These are phyloP conservation scores for Oreochromis tanganicae DNA, from an alignment of 2,113 vertebrate species.

Conservation along the genomic window DNA sequence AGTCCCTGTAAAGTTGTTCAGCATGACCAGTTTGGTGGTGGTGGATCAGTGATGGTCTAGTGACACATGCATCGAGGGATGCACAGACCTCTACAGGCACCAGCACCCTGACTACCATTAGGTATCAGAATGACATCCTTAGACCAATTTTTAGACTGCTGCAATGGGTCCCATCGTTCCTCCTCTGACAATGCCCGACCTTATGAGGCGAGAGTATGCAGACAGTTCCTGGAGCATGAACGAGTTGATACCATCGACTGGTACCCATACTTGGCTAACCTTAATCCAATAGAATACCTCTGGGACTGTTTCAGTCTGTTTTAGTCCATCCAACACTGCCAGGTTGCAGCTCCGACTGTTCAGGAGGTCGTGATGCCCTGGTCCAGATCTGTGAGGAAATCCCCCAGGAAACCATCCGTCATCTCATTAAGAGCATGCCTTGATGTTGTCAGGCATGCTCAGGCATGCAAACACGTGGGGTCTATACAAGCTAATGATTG, in stretches of 20 bases:
- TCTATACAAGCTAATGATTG: too few species aligned
- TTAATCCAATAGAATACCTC: neutral
- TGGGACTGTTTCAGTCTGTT: neutral
- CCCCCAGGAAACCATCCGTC: too few species aligned
- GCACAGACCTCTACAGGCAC: rapidly evolving
- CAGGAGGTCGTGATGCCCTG: too few species aligned
- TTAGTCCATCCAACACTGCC: neutral
- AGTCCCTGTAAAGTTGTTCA: neutral
- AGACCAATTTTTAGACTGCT: neutral
- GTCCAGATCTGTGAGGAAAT: too few species aligned
- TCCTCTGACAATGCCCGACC: neutral
- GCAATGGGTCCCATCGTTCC: neutral
- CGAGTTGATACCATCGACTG: neutral
- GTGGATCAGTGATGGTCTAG: neutral
- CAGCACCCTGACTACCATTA: neutral
- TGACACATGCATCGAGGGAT: neutral
- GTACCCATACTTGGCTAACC: neutral
- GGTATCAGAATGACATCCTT: neutral
- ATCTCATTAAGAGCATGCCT: too few species aligned
- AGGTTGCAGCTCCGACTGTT: too few species aligned
- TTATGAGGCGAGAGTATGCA: neutral
- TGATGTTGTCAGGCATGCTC: too few species aligned
- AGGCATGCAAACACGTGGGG: too few species aligned
- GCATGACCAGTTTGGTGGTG: neutral
- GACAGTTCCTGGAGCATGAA: neutral